phyloP scores from a whole-genome alignment of 2,888 invertebrate species.

The Caenorhabditis doughertyi region DNA sequence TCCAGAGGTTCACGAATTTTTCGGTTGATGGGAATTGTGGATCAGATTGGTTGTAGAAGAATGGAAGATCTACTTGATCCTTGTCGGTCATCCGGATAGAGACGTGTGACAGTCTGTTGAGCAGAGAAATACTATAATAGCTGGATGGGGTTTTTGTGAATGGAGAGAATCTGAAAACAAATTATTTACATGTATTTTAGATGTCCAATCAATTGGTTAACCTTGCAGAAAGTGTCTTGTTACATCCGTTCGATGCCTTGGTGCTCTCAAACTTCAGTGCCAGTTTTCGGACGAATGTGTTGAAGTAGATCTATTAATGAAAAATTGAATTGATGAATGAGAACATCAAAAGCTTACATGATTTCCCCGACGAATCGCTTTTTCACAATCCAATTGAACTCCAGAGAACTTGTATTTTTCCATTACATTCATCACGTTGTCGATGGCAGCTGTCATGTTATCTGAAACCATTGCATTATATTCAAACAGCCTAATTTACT shows the following conservation, averaged over 20 bases:
- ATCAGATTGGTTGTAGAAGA: conserved; percentile 29
- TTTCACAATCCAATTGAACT: conserved; percentile 60
- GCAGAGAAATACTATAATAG: conserved; percentile 43
- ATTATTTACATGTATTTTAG: not conserved
- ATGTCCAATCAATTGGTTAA: not conserved
- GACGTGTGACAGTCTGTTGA: conserved; percentile 51
- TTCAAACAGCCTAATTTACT: not conserved
- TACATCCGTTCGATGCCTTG: conserved; percentile 52
- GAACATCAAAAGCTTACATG: conserved; percentile 33
- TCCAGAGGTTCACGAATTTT: conserved; percentile 36
- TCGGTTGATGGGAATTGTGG: conserved; percentile 33
- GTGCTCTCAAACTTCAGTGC: conserved; percentile 17
- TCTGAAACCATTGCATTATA: conserved; percentile 5
- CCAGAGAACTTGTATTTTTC: conserved; percentile 59
- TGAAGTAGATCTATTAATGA: conserved; percentile 59
- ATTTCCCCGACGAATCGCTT: conserved; percentile 46
- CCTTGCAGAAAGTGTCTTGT: conserved; percentile 45
- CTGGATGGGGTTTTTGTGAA: conserved; percentile 36
- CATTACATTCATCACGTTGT: conserved; percentile 46
- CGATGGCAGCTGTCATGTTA: conserved; percentile 39
- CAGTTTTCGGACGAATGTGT: conserved; percentile 46
- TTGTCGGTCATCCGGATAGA: conserved; percentile 36
- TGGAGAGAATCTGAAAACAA: conserved; percentile 46
- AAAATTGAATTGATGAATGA: conserved; percentile 4
- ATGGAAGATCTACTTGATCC: conserved; percentile 33